Base-by-base conservation (phyloP, 1,140 invertebrate genomes). In the Colletes gigas region DNA sequence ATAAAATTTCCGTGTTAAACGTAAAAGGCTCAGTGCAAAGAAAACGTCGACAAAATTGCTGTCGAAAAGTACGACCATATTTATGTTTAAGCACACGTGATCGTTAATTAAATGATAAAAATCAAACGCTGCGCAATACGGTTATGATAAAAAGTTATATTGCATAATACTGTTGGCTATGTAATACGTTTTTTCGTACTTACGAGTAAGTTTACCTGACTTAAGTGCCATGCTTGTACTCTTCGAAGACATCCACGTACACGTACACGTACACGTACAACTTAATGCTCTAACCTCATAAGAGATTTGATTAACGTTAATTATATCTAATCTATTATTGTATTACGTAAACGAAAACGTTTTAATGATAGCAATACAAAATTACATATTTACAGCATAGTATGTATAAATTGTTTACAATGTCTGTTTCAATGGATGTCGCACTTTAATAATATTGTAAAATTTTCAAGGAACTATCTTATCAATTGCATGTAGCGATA, bases 191-290 rank as follows among this genome's bases (percentile, higher is more conserved):
- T 82, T 76, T 85, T 85, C 75, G 47, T 84, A 86, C 81, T 78
- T 86, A 50, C 57, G 70, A 86, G 62, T 82, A 70, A 82, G 41
- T 81, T 81, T 84, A 85, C 83, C 83, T 82, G 83, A 82, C 50
- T 85, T 84, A 85, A 85, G 84, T 85, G 83, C 84, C 84, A 85
- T 84, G 78, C 78, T 85, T 85, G 65, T 85, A 66, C 60, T 74
- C 57, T 68, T 82, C 41, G 39, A 82, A 78, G 71, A 72, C 69
- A 80, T 66, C 15, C 62, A 73, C 21, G 44, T 50, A 30, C 30
- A 30, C 30, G 30, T 50, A 30, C 30, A 30, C 30, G 30, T 30
- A 19, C 74, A 30, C 44, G 21, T 39, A 65, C 41, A 72, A 63
- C 17, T 60, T 63, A 54, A 63, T 14, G 47, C 67, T 78, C 21